Base-by-base conservation (phyloP, 2,797 vertebrate genomes). In the Halcyon leucocephala region DNA sequence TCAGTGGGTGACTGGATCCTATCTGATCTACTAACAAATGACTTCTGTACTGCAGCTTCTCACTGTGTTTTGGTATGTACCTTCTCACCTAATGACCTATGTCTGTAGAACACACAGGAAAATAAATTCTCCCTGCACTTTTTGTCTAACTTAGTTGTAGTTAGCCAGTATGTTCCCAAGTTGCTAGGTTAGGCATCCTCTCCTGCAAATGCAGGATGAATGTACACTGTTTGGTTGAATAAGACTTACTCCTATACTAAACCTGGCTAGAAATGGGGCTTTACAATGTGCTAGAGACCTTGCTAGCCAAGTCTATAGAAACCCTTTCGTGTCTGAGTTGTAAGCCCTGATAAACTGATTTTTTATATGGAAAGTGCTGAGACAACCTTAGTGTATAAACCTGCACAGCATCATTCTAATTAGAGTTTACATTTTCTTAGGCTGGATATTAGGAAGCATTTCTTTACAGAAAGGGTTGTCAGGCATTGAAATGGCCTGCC, bases 381-480 rank as follows among this genome's bases (percentile, higher is more conserved):
- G 55, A 89, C 86, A 94, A 84, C 76, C 77, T 78, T 78, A 93
- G 92, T 3, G 21, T 83, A 84, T 80, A 96, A 96, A 87, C 67
- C 89, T 95, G 91, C 94, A 77, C 48, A 72, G 20, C 10, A 1
- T 66, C 8, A 8, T 77, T 96, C 55, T 94, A 95, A 97, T 97
- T 95, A 97, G 77, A 82, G 70, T 95, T 97, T 97, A 96, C 95
- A 76, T 97, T 97, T 97, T 42, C 41, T 42, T 42, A 42, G 41
- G 41, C 16, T 42, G 41, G 15, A 42, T 42, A 17, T 42, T 42
- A 42, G 42, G 42, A 42, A 42, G 42, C 42, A 42, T 42, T 42
- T 42, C 42, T 42, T 42, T 42, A 18, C 42, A 18, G 42, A 42
- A 42, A 42, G 17, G 16, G 42, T 42, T 42, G 42, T 18, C 42